These are phyloP conservation scores for Melinaea menophilus DNA, from an alignment of 2,888 invertebrate genomes.

Conservation along the genomic window DNA sequence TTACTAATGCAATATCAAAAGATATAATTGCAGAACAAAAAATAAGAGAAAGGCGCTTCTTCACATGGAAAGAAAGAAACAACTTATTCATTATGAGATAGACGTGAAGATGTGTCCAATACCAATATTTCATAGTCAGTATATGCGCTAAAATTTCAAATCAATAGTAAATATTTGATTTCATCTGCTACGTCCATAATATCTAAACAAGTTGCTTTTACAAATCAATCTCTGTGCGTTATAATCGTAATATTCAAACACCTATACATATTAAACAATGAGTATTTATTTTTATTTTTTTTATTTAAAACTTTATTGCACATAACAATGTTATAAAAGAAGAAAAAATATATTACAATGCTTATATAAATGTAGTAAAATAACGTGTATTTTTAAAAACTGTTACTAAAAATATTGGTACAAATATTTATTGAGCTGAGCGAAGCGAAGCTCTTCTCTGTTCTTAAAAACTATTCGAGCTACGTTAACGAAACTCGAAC, in stretches of 20 bases:
- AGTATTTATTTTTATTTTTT: not conserved
- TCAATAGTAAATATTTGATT: conserved; percentile 30
- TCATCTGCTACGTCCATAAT: conserved; percentile 32
- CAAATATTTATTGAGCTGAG: not conserved
- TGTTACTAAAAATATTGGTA: not conserved
- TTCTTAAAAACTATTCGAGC: no score
- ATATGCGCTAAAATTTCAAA: conserved; percentile 25
- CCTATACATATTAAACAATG: not conserved
- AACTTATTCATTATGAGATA: not conserved
- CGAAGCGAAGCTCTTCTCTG: no score
- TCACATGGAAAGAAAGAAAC: conserved; percentile 19
- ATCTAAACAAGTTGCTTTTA: conserved; percentile 31
- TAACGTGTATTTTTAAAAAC: not conserved
- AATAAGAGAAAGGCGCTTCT: conserved; percentile 15
- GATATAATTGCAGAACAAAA: conserved; percentile 15
- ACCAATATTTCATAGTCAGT: conserved; percentile 27
- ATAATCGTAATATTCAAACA: not conserved
- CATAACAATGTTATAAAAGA: no score
- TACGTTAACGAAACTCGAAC: no score
- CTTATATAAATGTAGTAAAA: no score
- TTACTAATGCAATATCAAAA: conserved; percentile 22
- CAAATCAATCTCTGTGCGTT: conserved; percentile 20
- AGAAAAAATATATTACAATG: no score
- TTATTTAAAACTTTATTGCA: no score
- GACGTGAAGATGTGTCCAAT: conserved; percentile 10